These are phyloP conservation scores for Macquaria ambigua DNA, from an alignment of 2,113 vertebrate genomes.

Conservation along the genomic window DNA sequence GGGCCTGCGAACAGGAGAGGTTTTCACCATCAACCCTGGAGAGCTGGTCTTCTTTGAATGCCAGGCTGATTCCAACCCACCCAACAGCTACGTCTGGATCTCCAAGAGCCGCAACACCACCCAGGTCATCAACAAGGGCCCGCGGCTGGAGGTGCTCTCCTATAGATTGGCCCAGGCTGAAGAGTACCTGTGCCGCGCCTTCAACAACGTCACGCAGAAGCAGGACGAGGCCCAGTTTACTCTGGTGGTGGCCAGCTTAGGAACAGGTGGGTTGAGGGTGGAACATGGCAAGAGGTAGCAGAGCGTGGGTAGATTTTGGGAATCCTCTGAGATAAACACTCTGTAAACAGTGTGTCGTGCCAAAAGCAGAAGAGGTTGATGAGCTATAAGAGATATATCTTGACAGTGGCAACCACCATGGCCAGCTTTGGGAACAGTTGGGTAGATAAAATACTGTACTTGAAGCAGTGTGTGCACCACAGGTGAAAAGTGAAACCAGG, in stretches of 20 bases:
- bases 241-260: conserved; percentile 88
- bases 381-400: conserved; percentile 14
- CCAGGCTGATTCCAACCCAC: conserved; percentile 95
- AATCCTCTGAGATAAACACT: conserved; percentile 65
- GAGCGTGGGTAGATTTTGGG: conserved; percentile 59
- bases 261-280: conserved; percentile 82
- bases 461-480: neutral
- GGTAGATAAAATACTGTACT: conserved; percentile 1
- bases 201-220: conserved; percentile 93
- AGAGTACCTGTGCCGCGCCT: conserved; percentile 91
- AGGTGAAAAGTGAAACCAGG: conserved; percentile 34
- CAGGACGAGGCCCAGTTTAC: conserved; percentile 91
- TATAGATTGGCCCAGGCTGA: conserved; percentile 86
- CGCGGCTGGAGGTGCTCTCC: conserved; percentile 87
- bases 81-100: conserved; percentile 94
- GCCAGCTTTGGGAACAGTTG: conserved; percentile 21
- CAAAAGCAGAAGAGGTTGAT: conserved; percentile 57
- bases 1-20: conserved; percentile 88
- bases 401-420: conserved; percentile 29
- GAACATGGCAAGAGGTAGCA: conserved; percentile 31
- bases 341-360: conserved; percentile 49
- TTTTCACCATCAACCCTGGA: conserved; percentile 92
- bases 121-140: conserved; percentile 88
- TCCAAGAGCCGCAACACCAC: conserved; percentile 87
- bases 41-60: conserved; percentile 92